Conservation (phyloP, 2,888 invertebrate genomes). For the Lithophane socia region DNA sequence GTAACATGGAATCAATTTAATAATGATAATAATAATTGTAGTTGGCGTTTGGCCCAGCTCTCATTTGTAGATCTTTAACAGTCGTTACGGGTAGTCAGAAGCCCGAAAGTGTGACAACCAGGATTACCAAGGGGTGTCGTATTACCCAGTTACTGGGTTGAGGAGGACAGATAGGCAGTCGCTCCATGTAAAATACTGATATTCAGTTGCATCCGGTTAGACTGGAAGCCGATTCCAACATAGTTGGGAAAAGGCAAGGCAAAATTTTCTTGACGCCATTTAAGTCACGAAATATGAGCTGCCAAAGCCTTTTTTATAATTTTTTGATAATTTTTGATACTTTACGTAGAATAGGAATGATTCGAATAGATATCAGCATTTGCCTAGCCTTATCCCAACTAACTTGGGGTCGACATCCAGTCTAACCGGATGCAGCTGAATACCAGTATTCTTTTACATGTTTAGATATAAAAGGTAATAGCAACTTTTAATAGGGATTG, state of each 20-base stretch:
- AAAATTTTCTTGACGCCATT: neutral
- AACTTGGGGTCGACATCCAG: neutral
- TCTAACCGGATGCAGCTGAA: no score
- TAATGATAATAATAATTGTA: neutral
- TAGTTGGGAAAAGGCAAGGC: neutral
- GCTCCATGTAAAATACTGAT: no score
- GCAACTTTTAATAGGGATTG: neutral
- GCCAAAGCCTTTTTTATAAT: neutral
- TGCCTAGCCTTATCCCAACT: neutral
- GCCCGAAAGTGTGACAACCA: no score
- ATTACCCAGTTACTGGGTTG: no score
- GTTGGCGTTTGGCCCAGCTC: no score
- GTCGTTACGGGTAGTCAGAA: no score
- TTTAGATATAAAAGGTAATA: neutral
- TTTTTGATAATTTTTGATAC: no score
- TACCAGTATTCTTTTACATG: neutral
- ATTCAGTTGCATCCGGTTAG: neutral
- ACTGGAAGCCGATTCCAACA: neutral
- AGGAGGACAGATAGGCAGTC: no score
- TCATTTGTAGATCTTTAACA: no score
- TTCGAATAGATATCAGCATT: no score
- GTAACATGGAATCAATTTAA: neutral
- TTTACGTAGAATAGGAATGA: no score
- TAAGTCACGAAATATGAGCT: neutral
- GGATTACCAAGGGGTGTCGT: no score